phyloP scores from a whole-genome alignment of 2,797 vertebrate species.

The Cynodonichthys magdalenae region DNA sequence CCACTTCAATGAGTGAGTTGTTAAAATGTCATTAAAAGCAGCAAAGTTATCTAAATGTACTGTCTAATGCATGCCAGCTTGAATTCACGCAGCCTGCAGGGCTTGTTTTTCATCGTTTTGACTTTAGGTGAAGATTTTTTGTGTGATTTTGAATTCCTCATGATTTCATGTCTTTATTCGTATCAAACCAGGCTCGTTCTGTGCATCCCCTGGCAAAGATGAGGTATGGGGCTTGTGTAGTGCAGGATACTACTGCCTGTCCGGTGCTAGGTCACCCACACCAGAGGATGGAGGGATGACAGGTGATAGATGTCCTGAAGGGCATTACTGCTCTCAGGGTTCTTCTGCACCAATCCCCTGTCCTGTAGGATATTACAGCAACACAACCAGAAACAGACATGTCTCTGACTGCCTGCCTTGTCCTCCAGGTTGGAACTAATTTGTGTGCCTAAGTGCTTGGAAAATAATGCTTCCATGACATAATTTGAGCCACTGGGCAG shows the following conservation, averaged over 20 bases:
- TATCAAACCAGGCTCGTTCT: conserved; percentile 81
- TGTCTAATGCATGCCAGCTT: neutral
- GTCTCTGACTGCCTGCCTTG: conserved; percentile 82
- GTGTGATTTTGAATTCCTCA: neutral
- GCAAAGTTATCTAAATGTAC: neutral
- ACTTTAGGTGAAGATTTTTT: neutral
- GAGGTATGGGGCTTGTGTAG: conserved; percentile 78
- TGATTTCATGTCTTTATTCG: conserved; percentile 4
- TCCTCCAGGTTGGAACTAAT: conserved; percentile 78
- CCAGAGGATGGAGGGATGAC: conserved; percentile 75
- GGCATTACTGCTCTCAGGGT: conserved; percentile 86
- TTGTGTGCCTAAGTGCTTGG: neutral
- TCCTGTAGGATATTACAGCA: conserved; percentile 84
- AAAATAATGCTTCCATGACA: neutral
- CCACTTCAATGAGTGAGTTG: conserved; percentile 1
- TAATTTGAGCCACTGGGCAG: conserved; percentile 15
- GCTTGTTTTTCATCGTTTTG: neutral
- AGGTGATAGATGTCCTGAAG: conserved; percentile 82
- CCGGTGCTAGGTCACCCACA: conserved; percentile 71
- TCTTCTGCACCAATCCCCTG: conserved; percentile 81
- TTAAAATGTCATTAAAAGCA: conserved; percentile 3
- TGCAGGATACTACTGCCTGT: conserved; percentile 83
- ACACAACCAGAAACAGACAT: conserved; percentile 74
- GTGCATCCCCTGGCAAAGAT: conserved; percentile 73
- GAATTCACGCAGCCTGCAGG: neutral